These are phyloP conservation scores for Ormyrus nitidulus DNA, from an alignment of 2,888 invertebrate species.

Conservation along the genomic window DNA sequence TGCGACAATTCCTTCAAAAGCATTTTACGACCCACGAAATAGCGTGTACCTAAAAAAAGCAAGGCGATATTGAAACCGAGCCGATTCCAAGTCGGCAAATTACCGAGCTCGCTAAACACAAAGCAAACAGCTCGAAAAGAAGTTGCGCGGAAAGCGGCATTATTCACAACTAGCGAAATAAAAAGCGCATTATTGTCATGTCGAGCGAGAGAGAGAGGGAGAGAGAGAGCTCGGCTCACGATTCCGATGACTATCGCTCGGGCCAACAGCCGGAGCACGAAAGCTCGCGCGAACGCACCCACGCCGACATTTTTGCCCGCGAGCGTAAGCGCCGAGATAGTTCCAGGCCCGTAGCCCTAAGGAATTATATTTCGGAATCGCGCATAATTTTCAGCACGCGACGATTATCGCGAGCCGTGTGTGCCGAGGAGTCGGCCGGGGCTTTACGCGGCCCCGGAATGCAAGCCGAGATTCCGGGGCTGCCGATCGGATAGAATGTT, in stretches of 20 bases:
- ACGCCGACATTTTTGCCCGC: conserved; percentile 3
- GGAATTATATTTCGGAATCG: conserved; percentile 64
- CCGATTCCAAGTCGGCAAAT: too few species aligned
- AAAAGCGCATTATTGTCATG: conserved; percentile 38
- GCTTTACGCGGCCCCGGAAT: too few species aligned
- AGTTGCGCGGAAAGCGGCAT: too few species aligned
- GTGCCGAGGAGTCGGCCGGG: too few species aligned
- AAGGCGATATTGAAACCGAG: too few species aligned
- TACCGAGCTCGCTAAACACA: too few species aligned
- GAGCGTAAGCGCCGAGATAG: conserved; percentile 32
- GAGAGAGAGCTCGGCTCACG: conserved; percentile 17
- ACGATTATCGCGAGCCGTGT: conserved; percentile 51
- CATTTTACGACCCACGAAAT: too few species aligned
- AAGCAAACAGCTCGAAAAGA: too few species aligned
- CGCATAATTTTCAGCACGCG: conserved; percentile 69
- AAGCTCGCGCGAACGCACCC: conserved; percentile 9
- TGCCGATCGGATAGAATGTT: too few species aligned
- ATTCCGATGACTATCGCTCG: conserved; percentile 55
- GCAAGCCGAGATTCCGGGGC: too few species aligned
- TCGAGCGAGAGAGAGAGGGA: neutral
- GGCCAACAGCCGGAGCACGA: neutral
- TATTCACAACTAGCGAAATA: conserved; percentile 32
- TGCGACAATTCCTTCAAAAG: too few species aligned
- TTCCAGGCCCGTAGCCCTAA: conserved; percentile 31
- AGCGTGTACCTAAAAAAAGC: too few species aligned